phyloP scores from a whole-genome alignment of 2,888 invertebrate species.

The Leptinotarsa rubiginosa region DNA sequence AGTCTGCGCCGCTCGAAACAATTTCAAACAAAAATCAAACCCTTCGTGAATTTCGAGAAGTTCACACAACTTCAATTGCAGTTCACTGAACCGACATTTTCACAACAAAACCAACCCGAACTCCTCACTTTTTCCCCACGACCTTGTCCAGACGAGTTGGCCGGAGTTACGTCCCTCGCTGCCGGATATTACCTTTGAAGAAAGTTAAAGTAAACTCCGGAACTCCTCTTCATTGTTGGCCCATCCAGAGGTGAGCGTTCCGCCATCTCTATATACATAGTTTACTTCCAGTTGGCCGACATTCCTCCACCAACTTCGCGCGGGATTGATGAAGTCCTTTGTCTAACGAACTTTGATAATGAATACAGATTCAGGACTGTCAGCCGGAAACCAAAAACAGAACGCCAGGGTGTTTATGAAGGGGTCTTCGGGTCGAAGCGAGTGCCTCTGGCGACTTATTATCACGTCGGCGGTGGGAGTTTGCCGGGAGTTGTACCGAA shows the following conservation, averaged over 20 bases:
- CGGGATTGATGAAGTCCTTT: conserved; percentile 42
- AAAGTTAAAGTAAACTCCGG: conserved; percentile 38
- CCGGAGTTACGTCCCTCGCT: conserved; percentile 30
- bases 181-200: conserved; percentile 40
- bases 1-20: too few relatives aligned
- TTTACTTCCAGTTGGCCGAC: conserved; percentile 36
- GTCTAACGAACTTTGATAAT: conserved; percentile 40
- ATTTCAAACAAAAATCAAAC: too few relatives aligned
- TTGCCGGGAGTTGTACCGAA: background rate
- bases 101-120: background rate
- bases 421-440: background rate
- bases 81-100: background rate
- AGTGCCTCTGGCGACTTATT: conserved; percentile 2
- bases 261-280: conserved; percentile 34
- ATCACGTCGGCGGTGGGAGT: background rate
- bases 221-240: conserved; percentile 38
- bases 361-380: conserved; percentile 37
- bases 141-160: conserved; percentile 6
- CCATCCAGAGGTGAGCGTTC: conserved; percentile 27
- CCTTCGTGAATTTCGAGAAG: too few relatives aligned
- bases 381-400: conserved; percentile 10
- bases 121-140: background rate
- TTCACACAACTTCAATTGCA: too few relatives aligned
- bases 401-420: conserved; percentile 11
- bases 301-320: conserved; percentile 35